These are phyloP conservation scores for Acheta domesticus DNA, from an alignment of 2,888 invertebrate species.

Conservation along the genomic window DNA sequence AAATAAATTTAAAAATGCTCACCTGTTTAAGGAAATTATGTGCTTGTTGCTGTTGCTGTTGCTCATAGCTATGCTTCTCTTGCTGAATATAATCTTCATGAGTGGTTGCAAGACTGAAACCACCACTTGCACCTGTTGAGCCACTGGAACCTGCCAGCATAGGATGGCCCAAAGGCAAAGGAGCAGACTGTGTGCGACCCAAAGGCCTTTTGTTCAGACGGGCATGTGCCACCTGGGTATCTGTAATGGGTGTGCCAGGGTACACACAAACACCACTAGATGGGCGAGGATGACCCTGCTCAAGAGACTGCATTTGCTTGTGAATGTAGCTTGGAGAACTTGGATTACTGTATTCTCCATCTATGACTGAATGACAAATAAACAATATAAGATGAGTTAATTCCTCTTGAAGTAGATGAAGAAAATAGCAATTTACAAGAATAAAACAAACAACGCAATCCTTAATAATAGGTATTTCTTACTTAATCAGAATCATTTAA, in stretches of 20 bases:
- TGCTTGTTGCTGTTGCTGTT: slow-evolving; percentile 54
- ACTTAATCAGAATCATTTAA: too few species aligned
- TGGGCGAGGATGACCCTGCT: slow-evolving; percentile 45
- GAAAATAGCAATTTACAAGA: too few species aligned
- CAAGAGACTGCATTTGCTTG: slow-evolving; percentile 56
- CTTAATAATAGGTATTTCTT: too few species aligned
- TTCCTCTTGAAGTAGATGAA: too few species aligned
- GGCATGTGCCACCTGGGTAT: slow-evolving; percentile 64
- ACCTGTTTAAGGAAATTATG: slow-evolving; percentile 62
- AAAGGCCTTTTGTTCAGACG: slow-evolving; percentile 74
- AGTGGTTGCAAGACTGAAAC: slow-evolving; percentile 41
- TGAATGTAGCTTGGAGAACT: slow-evolving; percentile 51
- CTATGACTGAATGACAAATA: slow-evolving; percentile 44
- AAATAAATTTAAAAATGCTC: not conserved
- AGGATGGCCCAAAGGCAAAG: slow-evolving; percentile 84
- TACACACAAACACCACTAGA: slow-evolving; percentile 42
- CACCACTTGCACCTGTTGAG: slow-evolving; percentile 32
- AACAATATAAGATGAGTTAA: too few species aligned
- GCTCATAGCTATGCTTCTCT: slow-evolving; percentile 49
- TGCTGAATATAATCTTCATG: slow-evolving; percentile 54
- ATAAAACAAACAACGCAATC: too few species aligned
- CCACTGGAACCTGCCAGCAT: slow-evolving; percentile 60
- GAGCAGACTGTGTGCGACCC: slow-evolving; percentile 89
- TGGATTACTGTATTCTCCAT: slow-evolving; percentile 50
- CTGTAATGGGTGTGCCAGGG: slow-evolving; percentile 57